A percentile compares a stretch with the other conserved stretches of the same genome.
phyloP scores from a whole-genome alignment of 2,888 invertebrate genomes.

The Pristionchus entomophagus region DNA sequence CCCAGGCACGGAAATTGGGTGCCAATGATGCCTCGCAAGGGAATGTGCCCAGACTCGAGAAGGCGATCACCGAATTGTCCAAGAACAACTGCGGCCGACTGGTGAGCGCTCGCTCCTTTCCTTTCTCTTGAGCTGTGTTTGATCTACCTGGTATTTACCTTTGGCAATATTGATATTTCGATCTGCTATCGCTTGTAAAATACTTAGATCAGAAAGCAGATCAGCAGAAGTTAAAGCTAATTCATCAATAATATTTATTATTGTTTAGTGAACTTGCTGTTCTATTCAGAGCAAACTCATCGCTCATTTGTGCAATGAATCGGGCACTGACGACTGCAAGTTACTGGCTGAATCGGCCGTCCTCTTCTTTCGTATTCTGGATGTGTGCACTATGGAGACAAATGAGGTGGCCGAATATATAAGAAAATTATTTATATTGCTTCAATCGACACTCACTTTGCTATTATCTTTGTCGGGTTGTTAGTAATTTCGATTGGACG shows the following conservation, averaged over 20 bases:
- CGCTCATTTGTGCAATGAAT: neutral
- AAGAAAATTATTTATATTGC: neutral
- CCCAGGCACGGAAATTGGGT: too few relatives aligned
- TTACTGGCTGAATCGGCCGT: neutral
- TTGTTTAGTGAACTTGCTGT: too few relatives aligned
- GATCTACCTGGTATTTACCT: too few relatives aligned
- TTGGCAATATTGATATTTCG: too few relatives aligned
- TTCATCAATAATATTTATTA: neutral
- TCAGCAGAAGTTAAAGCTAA: neutral
- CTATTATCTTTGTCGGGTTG: neutral
- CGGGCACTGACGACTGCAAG: neutral
- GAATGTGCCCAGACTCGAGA: too few relatives aligned
- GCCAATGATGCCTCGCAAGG: too few relatives aligned
- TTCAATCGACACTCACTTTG: neutral
- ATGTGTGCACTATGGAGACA: neutral
- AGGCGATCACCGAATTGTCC: too few relatives aligned
- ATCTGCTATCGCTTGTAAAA: too few relatives aligned
- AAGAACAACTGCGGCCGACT: too few relatives aligned
- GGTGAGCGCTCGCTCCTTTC: too few relatives aligned
- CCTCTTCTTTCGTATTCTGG: conserved; percentile 7
- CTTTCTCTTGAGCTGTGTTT: too few relatives aligned
- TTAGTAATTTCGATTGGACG: neutral
- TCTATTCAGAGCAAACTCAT: neutral
- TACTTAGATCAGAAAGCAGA: too few relatives aligned
- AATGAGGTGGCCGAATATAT: neutral